A percentile compares a stretch with the other conserved stretches of the same genome.
Conservation (phyloP, 1,140 invertebrate species). For the Fopius arisanus region DNA sequence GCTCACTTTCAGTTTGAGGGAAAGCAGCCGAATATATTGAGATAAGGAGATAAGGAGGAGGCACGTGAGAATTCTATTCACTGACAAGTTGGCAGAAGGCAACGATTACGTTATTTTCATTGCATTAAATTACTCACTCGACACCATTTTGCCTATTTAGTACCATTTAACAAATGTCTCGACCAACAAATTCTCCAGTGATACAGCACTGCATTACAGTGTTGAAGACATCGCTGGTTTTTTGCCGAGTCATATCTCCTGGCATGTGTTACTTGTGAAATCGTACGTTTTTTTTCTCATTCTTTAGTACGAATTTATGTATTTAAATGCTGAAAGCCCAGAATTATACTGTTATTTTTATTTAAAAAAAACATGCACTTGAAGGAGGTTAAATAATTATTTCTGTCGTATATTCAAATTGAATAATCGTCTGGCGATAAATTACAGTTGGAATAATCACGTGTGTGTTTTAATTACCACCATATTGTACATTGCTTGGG, state of each 20-base stretch:
- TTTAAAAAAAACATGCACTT: neutral
- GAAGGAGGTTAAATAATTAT: neutral
- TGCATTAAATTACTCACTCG: neutral
- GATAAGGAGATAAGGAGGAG: neutral
- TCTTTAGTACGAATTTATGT: neutral
- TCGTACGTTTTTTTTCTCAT: neutral
- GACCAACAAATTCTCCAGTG: neutral
- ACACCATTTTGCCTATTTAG: neutral
- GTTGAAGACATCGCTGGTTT: neutral
- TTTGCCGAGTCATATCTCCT: neutral
- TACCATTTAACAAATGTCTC: neutral
- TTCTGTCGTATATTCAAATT: neutral
- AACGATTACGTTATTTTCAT: neutral
- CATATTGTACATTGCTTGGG: neutral
- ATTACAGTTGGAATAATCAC: neutral
- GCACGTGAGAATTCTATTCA: neutral
- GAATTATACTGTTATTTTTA: neutral
- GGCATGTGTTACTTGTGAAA: neutral
- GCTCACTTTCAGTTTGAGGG: neutral
- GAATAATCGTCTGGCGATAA: neutral
- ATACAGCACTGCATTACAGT: neutral
- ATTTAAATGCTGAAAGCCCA: neutral
- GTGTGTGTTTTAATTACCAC: neutral
- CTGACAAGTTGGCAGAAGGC: neutral
- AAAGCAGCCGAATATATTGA: neutral